These are phyloP conservation scores for Azemiops feae DNA, from an alignment of 2,113 vertebrate species.

Conservation along the genomic window DNA sequence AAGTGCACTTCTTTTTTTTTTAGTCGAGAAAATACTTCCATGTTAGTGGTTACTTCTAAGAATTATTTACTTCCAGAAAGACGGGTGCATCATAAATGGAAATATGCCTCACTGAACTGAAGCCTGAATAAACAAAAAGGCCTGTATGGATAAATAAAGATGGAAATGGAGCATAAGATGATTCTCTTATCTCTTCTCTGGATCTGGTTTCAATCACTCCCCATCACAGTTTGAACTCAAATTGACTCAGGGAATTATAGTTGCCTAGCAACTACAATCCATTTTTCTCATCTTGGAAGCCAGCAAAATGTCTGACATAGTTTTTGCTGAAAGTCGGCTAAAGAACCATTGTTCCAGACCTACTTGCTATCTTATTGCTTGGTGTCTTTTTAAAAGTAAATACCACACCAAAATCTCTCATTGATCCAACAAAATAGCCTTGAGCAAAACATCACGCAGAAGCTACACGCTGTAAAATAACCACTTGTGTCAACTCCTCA, in stretches of 20 bases:
- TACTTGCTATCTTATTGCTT: background rate
- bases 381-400: background rate
- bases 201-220: background rate
- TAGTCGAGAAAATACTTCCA: background rate
- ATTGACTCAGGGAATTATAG: background rate
- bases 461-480: background rate
- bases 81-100: background rate
- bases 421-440: background rate
- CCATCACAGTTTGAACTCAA: background rate
- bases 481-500: background rate
- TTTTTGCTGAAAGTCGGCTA: background rate
- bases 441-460: background rate
- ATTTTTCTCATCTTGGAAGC: background rate
- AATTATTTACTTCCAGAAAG: background rate
- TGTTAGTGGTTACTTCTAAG: background rate
- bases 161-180: background rate
- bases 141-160: background rate
- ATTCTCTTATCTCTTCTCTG: background rate
- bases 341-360: background rate
- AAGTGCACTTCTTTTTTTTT: background rate
- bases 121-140: background rate
- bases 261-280: background rate
- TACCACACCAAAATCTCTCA: background rate
- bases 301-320: background rate
- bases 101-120: background rate